Evolutionary conservation across 2,888 invertebrate genomes (phyloP), one percentile per base, ranked within the genome.

Genomic region (Andrena bicolor): DNA sequence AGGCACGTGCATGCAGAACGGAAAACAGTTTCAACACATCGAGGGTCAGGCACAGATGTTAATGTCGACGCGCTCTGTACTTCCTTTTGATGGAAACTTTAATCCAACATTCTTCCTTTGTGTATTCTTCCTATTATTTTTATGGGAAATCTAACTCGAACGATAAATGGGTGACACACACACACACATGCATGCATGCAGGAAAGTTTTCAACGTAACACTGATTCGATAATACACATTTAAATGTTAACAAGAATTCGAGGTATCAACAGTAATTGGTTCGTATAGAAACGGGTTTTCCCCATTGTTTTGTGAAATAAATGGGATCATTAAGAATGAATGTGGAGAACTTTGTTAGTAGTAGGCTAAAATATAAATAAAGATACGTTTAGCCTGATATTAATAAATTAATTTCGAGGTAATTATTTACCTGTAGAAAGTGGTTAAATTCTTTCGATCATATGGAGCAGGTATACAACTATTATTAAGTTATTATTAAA

Each of bases 1-100:
- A 35, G 5, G 28, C 41, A 66, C 41, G 30, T 53, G 8, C 80
- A 71, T 71, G 72, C 82, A 70, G 7, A 7, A 1, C n/a, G 8
- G 16, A 48, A 23, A 35, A 30, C 41, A 30, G 32, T 76, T 68
- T 10, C 51, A 8, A 8, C 10, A 23, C 1, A 10, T 23, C 56
- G 23, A 56, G 10, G 26, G 10, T 56, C 53, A 56, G 23, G 23
- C 23, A 10, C 10, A 13, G 56, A 23, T 56, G 56, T 56, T 56
- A 56, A 56, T 56, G 23, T 23, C 10, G 10, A 23, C 56, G 10
- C 20, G 51, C 20, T 51, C 20, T 20, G 51, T 8, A 13, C 10
- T 26, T 56, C 56, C 23, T 26, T 56, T 56, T 26, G 7, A 20
- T 20, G 51, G n/a, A 10, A 8, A 51, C 7, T 51, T 20, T 6